Evolutionary conservation across 2,113 vertebrate genomes (phyloP).

Genomic region (Anolis carolinensis): DNA sequence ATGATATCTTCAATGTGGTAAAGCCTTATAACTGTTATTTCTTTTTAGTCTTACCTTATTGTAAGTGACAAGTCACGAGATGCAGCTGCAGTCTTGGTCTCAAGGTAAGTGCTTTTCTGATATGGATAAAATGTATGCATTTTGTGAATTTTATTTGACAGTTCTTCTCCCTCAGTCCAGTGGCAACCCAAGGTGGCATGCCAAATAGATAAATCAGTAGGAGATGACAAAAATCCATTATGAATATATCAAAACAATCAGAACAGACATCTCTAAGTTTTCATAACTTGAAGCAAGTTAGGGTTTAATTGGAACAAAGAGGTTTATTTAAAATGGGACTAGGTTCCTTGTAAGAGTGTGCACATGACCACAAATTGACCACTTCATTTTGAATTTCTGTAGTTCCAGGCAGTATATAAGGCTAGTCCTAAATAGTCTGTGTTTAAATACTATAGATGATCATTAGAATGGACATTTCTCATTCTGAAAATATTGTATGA

Average conservation of each 20-base stretch:
- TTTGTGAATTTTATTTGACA: background rate
- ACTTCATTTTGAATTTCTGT: background rate
- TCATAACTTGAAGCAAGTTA: background rate
- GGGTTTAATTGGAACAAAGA: background rate
- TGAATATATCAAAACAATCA: background rate
- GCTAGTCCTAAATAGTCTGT: background rate
- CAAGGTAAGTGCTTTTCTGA: constrained; percentile 86
- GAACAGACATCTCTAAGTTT: background rate
- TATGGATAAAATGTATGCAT: background rate
- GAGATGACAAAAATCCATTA: background rate
- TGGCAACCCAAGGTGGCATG: background rate
- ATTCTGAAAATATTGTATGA: background rate
- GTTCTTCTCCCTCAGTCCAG: background rate
- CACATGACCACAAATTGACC: background rate
- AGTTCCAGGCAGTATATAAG: background rate
- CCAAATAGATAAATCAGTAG: background rate
- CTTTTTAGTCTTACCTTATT: constrained; percentile 85
- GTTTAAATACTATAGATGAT: background rate
- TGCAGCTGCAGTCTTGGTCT: constrained; percentile 91
- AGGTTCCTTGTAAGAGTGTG: too few relatives aligned
- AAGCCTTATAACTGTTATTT: constrained; percentile 40
- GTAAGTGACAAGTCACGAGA: constrained; percentile 89
- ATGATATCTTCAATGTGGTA: constrained; percentile 5
- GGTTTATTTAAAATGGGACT: background rate
- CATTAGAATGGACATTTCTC: background rate